Base-by-base conservation (phyloP, 2,888 invertebrate species). In the Thymelicus lineola region DNA sequence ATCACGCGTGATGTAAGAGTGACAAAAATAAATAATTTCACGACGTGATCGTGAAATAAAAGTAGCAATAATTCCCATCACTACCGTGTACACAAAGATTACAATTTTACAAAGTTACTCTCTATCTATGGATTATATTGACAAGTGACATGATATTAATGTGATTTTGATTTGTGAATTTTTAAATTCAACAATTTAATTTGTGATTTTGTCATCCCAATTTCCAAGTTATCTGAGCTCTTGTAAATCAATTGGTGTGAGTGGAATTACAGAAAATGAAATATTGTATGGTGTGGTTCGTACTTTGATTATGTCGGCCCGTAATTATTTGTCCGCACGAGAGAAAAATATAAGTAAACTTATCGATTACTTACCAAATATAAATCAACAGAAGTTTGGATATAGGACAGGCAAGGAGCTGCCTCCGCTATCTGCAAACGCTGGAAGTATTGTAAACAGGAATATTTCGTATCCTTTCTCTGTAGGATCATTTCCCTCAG, bases 271-370 rank as follows among this genome's bases (percentile, higher is more conserved):
- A 15, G 10, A 59, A 38, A 28, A 1, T 12, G 10, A 59, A 38
- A 48, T 14, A 42, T 20, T 46, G 28, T 12, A 57, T 7, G 14
- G 46, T 61, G 14, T 53, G 53, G 38, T 42, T 48, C 48, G 15
- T 14, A 45, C 14, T 59, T 82, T 86, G 82, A 91, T 84, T 86
- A 93, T 93, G 93, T 93, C 93, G 75, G 93, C 91, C 63, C 84
- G 91, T 76, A 91, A 93, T 79, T 91, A 89, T 57, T 79, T 89
- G 70, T 90, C 91, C 42, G 87, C 89, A 50, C 83, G 90, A 69
- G 93, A 93, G 74, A 91, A 90, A 79, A 89, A 82, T 82, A 80
- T 84, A 68, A 84, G 79, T 76, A 91, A 90, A 86, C 75, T 87
- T 72, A 83, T 87, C 75, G 90, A 93, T 82, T 90, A 84, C 79